A percentile compares a stretch with the other conserved stretches of the same genome.
These are phyloP conservation scores for Rhynchophorus ferrugineus DNA, from an alignment of 1,140 invertebrate species.

Conservation along the genomic window DNA sequence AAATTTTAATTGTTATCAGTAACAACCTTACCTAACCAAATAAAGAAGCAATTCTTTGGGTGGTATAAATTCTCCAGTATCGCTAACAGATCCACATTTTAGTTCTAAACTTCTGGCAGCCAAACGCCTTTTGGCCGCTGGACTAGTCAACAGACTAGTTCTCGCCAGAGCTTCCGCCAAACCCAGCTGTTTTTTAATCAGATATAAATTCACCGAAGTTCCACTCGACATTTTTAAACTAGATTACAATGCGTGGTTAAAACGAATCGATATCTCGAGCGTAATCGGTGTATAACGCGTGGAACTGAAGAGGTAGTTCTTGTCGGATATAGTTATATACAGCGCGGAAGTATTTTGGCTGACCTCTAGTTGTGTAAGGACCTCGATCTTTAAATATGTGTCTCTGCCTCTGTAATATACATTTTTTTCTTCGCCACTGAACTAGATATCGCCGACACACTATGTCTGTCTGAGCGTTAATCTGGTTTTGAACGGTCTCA, in stretches of 20 bases:
- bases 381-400: conserved; percentile 20
- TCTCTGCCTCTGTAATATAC: no score
- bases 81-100: conserved; percentile 38
- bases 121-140: conserved; percentile 46
- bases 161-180: conserved; percentile 52
- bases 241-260: neutral
- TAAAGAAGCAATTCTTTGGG: conserved; percentile 55
- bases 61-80: conserved; percentile 45
- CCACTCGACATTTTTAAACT: conserved; percentile 4
- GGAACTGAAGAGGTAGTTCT: conserved; percentile 9
- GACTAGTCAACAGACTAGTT: conserved; percentile 50
- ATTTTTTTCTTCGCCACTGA: no score
- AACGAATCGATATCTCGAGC: neutral
- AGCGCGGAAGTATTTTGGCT: conserved; percentile 11
- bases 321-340: conserved; percentile 15
- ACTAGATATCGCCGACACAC: no score
- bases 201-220: conserved; percentile 29
- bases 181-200: conserved; percentile 46
- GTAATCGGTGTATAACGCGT: neutral
- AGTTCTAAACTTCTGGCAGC: conserved; percentile 47
- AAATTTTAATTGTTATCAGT: neutral
- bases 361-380: conserved; percentile 7
- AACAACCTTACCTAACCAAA: conserved; percentile 50
- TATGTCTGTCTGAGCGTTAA: no score
- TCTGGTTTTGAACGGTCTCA: no score